phyloP scores from a whole-genome alignment of 2,888 invertebrate species.

The Cantharis rustica region DNA sequence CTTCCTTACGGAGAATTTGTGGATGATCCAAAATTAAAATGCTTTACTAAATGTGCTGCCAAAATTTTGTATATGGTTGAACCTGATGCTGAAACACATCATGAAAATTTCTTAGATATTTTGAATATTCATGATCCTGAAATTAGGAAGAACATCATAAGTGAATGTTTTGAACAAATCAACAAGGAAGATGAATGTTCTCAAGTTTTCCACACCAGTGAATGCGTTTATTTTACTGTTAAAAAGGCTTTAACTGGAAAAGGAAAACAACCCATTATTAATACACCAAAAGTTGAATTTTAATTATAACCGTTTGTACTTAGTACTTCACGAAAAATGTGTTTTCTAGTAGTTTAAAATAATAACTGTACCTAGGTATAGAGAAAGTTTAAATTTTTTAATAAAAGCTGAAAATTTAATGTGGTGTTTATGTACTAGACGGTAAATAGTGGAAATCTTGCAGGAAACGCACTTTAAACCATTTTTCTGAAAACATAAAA shows the following conservation, averaged over 20 bases:
- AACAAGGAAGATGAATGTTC: neutral
- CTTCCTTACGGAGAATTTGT: neutral
- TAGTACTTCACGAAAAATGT: neutral
- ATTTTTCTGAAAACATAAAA: too few relatives aligned
- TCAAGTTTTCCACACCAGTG: neutral
- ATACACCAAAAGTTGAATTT: neutral
- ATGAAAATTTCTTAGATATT: neutral
- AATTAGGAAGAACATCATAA: neutral
- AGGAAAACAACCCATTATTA: neutral
- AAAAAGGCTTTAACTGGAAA: neutral
- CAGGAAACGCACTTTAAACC: too few relatives aligned
- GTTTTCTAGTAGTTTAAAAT: too few relatives aligned
- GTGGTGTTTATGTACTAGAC: too few relatives aligned
- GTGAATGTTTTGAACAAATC: neutral
- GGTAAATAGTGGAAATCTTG: too few relatives aligned
- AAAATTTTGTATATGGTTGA: neutral
- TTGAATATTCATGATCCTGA: neutral
- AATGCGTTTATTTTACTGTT: neutral
- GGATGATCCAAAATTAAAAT: neutral
- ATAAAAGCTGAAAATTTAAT: too few relatives aligned
- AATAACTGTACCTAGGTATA: too few relatives aligned
- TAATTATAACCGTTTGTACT: neutral
- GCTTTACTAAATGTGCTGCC: neutral
- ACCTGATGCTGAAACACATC: neutral
- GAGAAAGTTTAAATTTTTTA: too few relatives aligned